Conservation (phyloP, 2,888 invertebrate species). For the Hirtodrosophila trivittata region DNA sequence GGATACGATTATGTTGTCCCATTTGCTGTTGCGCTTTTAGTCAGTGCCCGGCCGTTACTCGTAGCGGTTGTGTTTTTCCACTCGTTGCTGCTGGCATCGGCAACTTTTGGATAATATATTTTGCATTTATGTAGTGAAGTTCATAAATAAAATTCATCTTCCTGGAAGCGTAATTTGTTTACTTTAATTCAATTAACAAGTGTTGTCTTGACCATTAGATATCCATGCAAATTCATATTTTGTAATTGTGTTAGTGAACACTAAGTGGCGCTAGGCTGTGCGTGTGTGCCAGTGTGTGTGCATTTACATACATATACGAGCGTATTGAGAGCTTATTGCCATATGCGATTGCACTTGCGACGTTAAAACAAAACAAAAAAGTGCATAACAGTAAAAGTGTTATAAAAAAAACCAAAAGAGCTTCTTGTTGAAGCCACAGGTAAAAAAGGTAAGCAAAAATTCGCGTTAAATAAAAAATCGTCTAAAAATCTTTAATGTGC, state of each 20-base stretch:
- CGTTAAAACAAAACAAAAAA: slow-evolving; percentile 37
- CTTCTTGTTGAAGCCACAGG: slow-evolving; percentile 20
- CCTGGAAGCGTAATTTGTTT: slow-evolving; percentile 50
- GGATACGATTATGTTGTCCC: slow-evolving; percentile 54
- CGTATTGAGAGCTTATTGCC: slow-evolving; percentile 22
- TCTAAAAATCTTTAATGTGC: no score
- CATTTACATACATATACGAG: slow-evolving; percentile 13
- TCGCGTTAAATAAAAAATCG: neutral
- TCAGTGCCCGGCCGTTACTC: slow-evolving; percentile 54
- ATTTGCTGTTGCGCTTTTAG: slow-evolving; percentile 43
- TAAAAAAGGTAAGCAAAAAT: slow-evolving; percentile 24
- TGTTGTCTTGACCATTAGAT: slow-evolving; percentile 46
- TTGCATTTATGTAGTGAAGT: slow-evolving; percentile 10
- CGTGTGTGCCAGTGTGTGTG: slow-evolving; percentile 2
- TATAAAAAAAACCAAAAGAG: slow-evolving; percentile 5
- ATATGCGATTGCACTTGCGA: slow-evolving; percentile 36
- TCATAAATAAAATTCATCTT: slow-evolving; percentile 34
- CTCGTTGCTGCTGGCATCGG: slow-evolving; percentile 8
- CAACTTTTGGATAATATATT: slow-evolving; percentile 41
- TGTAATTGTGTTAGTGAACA: slow-evolving; percentile 38
- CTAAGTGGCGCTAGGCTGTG: slow-evolving; percentile 8
- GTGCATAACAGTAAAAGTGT: slow-evolving; percentile 51
- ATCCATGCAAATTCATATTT: slow-evolving; percentile 35
- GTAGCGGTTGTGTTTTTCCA: slow-evolving; percentile 50
- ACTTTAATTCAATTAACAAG: slow-evolving; percentile 54